These are phyloP conservation scores for Brachyhypopomus occidentalis DNA, from an alignment of 2,113 vertebrate genomes.

Conservation along the genomic window DNA sequence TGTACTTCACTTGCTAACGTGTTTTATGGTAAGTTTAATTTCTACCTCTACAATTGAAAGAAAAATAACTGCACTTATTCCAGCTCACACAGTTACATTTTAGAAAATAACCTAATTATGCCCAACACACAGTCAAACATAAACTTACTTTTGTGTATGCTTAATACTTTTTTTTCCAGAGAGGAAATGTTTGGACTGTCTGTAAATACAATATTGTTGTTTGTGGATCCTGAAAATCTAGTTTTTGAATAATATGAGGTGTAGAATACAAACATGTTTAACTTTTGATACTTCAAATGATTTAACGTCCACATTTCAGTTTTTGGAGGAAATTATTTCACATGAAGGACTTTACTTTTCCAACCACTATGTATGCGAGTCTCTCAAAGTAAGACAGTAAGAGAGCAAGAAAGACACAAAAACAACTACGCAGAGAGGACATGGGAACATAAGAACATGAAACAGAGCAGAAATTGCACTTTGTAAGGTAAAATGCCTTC, in stretches of 20 bases:
- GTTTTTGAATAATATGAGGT: not conserved
- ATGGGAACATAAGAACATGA: not conserved
- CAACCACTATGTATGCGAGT: not conserved
- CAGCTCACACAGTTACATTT: constrained; percentile 27
- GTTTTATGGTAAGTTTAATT: constrained; percentile 3
- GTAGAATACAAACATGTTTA: constrained; percentile 1
- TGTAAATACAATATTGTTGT: constrained; percentile 1
- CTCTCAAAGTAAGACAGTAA: not conserved
- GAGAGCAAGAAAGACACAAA: not conserved
- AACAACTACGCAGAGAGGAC: too few species aligned
- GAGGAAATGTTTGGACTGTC: constrained; percentile 7
- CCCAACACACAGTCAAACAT: constrained; percentile 5
- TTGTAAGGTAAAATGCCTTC: constrained; percentile 42
- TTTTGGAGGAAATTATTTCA: not conserved
- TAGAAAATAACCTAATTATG: not conserved
- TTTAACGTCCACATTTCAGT: not conserved
- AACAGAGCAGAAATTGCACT: constrained; percentile 51
- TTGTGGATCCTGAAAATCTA: constrained; percentile 11
- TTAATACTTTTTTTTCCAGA: not conserved
- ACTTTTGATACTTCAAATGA: not conserved
- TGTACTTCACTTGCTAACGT: not conserved
- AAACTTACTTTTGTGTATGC: constrained; percentile 4
- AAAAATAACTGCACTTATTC: constrained; percentile 21
- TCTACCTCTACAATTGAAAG: constrained; percentile 13
- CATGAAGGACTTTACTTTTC: not conserved